These are phyloP conservation scores for Caracal caracal DNA, from an alignment of 2,113 vertebrate species.

Conservation along the genomic window DNA sequence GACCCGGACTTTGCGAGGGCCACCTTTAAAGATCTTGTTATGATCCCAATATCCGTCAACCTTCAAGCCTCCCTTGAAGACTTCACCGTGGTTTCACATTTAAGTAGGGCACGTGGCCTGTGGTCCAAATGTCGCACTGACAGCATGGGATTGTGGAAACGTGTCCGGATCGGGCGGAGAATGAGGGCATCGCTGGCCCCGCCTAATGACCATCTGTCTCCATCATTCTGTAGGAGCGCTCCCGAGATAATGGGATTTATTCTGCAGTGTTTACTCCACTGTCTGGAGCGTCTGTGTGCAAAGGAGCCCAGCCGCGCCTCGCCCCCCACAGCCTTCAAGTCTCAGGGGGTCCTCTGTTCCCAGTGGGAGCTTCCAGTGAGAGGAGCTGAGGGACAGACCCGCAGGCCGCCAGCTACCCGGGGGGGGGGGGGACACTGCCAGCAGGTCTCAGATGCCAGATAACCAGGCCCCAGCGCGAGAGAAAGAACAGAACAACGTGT, in stretches of 20 bases:
- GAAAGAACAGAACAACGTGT: background rate
- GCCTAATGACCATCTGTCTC: conserved; percentile 2
- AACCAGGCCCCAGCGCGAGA: accelerated
- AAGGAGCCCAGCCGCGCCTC: conserved; percentile 73
- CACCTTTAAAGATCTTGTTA: background rate
- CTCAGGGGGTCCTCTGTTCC: conserved; percentile 53
- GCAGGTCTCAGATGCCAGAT: background rate
- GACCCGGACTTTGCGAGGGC: background rate
- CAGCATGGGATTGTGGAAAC: conserved; percentile 57
- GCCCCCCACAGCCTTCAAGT: conserved; percentile 72
- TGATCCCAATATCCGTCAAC: background rate
- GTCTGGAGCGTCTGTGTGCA: conserved; percentile 69
- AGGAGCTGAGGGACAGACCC: conserved; percentile 69
- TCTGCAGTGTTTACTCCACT: conserved; percentile 65
- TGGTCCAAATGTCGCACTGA: conserved; percentile 39
- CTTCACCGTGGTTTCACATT: conserved; percentile 31
- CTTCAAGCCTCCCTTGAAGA: conserved; percentile 32
- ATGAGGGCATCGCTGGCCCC: conserved; percentile 17
- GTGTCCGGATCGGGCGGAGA: conserved; percentile 44
- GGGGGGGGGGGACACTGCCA: accelerated
- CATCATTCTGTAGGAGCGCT: conserved; percentile 70
- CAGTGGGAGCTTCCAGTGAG: conserved; percentile 68
- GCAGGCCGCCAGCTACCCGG: conserved; percentile 53
- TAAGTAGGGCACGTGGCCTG: background rate
- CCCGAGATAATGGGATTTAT: conserved; percentile 77